A percentile compares a stretch with the other conserved stretches of the same genome.
phyloP scores from a whole-genome alignment of 2,888 invertebrate species.

The Euphydryas editha region DNA sequence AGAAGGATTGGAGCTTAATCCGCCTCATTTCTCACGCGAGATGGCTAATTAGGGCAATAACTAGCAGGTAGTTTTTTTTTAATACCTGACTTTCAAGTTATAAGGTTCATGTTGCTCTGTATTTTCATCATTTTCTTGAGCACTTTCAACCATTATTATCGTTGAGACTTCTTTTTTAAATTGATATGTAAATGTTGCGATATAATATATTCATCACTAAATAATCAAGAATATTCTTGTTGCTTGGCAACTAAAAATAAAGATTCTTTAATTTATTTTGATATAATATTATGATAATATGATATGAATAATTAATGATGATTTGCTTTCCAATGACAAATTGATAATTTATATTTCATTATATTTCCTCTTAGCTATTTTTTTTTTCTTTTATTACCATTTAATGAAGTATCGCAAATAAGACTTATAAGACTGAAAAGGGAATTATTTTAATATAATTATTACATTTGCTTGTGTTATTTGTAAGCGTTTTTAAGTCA shows the following conservation, averaged over 20 bases:
- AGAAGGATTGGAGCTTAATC: too few relatives aligned
- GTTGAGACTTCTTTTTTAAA: neutral
- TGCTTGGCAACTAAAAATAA: constrained; percentile 2
- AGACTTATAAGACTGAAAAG: too few relatives aligned
- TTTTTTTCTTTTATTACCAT: too few relatives aligned
- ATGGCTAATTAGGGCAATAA: neutral
- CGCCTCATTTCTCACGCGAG: too few relatives aligned
- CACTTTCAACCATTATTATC: constrained; percentile 23
- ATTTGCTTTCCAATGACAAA: too few relatives aligned
- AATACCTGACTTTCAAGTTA: constrained; percentile 29
- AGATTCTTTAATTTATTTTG: neutral
- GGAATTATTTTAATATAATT: neutral
- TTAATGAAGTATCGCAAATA: too few relatives aligned
- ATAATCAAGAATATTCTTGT: neutral
- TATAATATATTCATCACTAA: neutral
- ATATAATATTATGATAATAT: neutral
- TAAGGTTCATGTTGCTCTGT: constrained; percentile 5
- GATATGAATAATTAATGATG: too few relatives aligned
- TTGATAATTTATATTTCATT: too few relatives aligned
- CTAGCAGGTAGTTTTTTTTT: neutral
- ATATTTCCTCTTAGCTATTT: too few relatives aligned
- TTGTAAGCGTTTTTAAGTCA: neutral
- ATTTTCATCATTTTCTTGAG: constrained; percentile 11
- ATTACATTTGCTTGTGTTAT: neutral
- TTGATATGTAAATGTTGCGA: neutral